phyloP scores from a whole-genome alignment of 2,113 vertebrate species.

The Thunnus thynnus region DNA sequence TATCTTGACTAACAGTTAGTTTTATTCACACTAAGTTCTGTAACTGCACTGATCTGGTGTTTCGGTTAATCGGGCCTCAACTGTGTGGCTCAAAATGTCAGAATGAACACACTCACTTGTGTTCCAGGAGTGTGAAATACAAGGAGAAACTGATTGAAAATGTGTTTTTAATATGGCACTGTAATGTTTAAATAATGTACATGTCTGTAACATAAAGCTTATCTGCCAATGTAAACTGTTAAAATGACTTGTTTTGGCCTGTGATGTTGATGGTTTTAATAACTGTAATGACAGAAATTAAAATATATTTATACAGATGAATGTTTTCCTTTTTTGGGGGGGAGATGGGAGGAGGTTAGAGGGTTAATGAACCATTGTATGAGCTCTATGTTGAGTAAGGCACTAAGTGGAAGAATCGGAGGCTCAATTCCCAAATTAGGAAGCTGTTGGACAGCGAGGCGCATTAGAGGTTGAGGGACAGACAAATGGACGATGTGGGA shows the following conservation, averaged over 20 bases:
- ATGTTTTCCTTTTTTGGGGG: background rate
- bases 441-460: background rate
- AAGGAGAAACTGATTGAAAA: background rate
- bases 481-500: background rate
- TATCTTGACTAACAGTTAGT: background rate
- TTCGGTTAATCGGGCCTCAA: background rate
- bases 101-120: background rate
- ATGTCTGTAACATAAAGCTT: conserved; percentile 41
- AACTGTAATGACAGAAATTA: conserved; percentile 48
- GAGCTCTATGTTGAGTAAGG: no score
- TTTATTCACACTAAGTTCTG: background rate
- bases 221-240: background rate
- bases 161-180: conserved; percentile 33
- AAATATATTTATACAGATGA: conserved; percentile 56
- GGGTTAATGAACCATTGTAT: background rate
- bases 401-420: background rate
- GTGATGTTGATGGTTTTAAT: conserved; percentile 43
- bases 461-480: no score
- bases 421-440: background rate
- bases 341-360: no score
- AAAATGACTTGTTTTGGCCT: conserved; percentile 4
- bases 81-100: background rate
- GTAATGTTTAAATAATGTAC: conserved; percentile 46
- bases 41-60: conserved; percentile 1
- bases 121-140: background rate